Percentiles rank a stretch among this genome's conserved stretches.
These are phyloP conservation scores for Camelus dromedarius DNA, from an alignment of 2,113 vertebrate species.

Conservation along the genomic window DNA sequence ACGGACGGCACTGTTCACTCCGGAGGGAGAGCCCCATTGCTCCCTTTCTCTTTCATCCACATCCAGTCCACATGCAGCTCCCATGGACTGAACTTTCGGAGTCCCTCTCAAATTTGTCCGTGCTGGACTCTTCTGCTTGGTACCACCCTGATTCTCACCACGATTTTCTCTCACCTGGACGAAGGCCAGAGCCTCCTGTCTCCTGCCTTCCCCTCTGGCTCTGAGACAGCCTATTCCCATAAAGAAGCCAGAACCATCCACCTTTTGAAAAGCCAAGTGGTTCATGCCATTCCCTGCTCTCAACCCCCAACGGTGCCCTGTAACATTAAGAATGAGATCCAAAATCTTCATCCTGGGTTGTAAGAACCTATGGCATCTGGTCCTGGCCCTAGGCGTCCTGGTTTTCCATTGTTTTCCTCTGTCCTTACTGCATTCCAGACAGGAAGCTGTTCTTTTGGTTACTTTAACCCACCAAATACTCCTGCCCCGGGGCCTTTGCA, in stretches of 20 bases:
- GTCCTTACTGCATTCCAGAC: background rate
- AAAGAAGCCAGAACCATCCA: background rate
- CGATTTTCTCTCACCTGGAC: background rate
- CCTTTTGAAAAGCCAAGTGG: background rate
- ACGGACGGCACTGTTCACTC: too few species aligned
- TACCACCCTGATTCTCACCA: background rate
- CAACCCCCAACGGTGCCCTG: background rate
- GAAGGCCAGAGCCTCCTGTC: background rate
- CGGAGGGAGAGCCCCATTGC: background rate
- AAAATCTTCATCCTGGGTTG: background rate
- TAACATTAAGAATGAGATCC: background rate
- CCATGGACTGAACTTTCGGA: background rate
- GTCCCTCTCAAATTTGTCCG: background rate
- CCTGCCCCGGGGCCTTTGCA: background rate
- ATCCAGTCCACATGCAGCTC: background rate
- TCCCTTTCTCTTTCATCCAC: background rate
- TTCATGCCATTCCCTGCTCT: background rate
- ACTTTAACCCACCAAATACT: background rate
- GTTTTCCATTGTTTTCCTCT: background rate
- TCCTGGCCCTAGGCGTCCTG: background rate
- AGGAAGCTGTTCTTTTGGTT: background rate
- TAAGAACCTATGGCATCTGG: background rate
- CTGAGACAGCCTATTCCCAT: background rate
- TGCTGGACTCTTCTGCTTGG: background rate
- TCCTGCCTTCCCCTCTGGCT: background rate